phyloP scores from a whole-genome alignment of 2,888 invertebrate genomes.

The Hetaerina titia region DNA sequence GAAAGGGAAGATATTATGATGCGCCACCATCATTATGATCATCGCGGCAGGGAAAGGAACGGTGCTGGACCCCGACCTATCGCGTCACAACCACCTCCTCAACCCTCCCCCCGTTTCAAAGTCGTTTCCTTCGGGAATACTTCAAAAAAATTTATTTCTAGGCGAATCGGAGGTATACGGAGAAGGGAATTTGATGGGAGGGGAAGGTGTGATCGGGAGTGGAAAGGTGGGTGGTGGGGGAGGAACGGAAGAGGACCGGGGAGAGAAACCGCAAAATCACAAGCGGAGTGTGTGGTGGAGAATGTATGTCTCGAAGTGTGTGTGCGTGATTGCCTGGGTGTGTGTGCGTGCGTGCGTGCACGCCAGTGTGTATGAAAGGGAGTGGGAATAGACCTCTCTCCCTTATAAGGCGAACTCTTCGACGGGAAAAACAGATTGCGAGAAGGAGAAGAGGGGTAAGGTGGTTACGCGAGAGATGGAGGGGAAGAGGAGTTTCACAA shows the following conservation, averaged over 20 bases:
- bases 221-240: not conserved
- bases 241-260: not conserved
- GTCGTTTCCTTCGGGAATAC: no score
- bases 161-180: not conserved
- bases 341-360: not conserved
- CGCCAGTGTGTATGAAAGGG: not conserved
- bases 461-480: not conserved
- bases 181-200: not conserved
- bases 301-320: not conserved
- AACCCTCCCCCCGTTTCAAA: no score
- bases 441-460: not conserved
- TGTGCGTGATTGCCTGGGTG: not conserved
- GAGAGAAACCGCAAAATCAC: not conserved
- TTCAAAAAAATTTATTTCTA: no score
- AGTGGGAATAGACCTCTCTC: constrained; percentile 34
- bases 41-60: not conserved
- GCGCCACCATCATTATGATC: not conserved
- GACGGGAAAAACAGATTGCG: constrained; percentile 29
- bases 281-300: not conserved
- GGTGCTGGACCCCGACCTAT: not conserved
- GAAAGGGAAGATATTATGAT: not conserved
- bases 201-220: not conserved
- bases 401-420: constrained; percentile 53
- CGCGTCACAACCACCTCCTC: not conserved
- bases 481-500: constrained; percentile 37